Evolutionary conservation across 2,888 invertebrate genomes (phyloP).

Genomic region (Eristalis arbustorum): DNA sequence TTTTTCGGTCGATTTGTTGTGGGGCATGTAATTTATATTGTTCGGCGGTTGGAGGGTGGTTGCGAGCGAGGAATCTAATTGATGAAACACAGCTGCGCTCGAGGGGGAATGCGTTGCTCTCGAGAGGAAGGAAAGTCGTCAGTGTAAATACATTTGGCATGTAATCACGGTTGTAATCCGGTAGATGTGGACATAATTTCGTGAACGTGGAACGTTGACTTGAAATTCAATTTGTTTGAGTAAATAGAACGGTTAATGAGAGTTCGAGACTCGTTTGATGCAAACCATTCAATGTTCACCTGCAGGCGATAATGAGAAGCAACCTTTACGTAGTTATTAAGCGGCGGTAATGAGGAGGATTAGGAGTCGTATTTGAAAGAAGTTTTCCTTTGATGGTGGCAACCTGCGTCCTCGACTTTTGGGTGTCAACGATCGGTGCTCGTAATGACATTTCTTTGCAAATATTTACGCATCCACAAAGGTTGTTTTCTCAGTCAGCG

Average conservation of each 20-base stretch:
- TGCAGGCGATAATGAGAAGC: background rate
- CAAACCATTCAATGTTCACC: background rate
- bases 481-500: no score
- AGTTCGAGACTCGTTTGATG: background rate
- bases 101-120: slow-evolving; percentile 12
- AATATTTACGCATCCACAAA: background rate
- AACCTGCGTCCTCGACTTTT: no score
- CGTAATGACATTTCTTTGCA: background rate
- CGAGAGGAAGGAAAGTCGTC: slow-evolving; percentile 15
- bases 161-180: slow-evolving; percentile 15
- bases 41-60: slow-evolving; percentile 57
- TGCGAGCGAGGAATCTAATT: slow-evolving; percentile 20
- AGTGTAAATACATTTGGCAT: slow-evolving; percentile 30
- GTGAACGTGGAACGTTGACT: background rate
- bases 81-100: slow-evolving; percentile 41
- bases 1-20: slow-evolving; percentile 64
- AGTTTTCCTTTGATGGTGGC: background rate
- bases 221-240: slow-evolving; percentile 47
- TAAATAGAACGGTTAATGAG: slow-evolving; percentile 53
- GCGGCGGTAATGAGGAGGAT: background rate
- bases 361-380: background rate
- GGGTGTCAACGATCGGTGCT: background rate
- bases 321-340: background rate
- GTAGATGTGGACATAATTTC: slow-evolving; percentile 14
- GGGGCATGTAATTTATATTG: slow-evolving; percentile 46